phyloP scores from a whole-genome alignment of 2,797 vertebrate genomes.

The Eulemur mongoz region DNA sequence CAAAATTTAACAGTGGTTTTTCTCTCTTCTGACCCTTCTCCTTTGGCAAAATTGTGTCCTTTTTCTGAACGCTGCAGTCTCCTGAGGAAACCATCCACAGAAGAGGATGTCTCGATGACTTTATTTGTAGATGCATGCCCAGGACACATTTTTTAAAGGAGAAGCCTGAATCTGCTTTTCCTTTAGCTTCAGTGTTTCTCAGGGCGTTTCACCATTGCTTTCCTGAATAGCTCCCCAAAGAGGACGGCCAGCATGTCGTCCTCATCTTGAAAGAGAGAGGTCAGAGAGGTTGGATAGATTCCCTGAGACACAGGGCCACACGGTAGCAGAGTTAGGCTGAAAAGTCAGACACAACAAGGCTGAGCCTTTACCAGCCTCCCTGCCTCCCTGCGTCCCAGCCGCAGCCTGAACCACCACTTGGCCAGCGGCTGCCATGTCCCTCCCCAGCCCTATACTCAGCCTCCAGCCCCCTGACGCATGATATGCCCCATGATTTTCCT shows the following conservation, averaged over 20 bases:
- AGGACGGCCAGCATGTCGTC: not conserved
- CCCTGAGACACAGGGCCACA: not conserved
- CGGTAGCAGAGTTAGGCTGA: not conserved
- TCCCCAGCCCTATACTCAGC: not conserved
- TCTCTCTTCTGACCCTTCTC: slow-evolving; percentile 63
- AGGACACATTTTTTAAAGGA: not conserved
- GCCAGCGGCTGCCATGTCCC: not conserved
- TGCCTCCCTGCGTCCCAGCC: not conserved
- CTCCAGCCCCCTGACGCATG: not conserved
- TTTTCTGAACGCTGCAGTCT: slow-evolving; percentile 47
- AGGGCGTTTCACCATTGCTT: not conserved
- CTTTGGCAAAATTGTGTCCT: slow-evolving; percentile 46
- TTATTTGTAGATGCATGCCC: not conserved
- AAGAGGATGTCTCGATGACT: slow-evolving; percentile 16
- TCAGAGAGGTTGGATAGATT: not conserved
- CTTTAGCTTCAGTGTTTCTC: not conserved
- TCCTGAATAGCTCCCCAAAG: not conserved
- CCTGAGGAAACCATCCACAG: slow-evolving; percentile 35
- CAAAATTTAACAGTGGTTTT: slow-evolving; percentile 42
- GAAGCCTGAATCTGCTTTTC: not conserved
- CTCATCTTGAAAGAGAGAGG: not conserved
- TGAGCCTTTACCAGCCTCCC: not conserved
- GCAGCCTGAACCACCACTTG: not conserved
- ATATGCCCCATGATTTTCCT: not conserved
- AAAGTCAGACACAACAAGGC: not conserved